These are phyloP conservation scores for Tetragonula clypearis DNA, from an alignment of 1,140 invertebrate species.

Conservation along the genomic window DNA sequence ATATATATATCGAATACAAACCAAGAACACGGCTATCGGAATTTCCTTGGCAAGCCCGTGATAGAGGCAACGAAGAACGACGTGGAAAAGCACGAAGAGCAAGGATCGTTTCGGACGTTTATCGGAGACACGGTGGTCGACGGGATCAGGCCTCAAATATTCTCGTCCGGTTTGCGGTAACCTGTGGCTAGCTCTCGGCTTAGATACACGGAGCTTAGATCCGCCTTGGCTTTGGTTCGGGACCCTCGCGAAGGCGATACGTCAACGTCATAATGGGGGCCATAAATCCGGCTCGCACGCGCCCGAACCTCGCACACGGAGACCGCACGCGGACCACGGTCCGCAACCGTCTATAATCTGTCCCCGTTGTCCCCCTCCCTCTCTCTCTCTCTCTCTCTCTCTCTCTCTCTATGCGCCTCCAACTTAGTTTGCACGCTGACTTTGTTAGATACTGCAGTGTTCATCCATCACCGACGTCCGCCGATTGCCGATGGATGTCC, in stretches of 20 bases:
- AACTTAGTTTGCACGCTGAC: constrained; percentile 66
- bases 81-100: background rate
- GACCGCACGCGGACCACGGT: constrained; percentile 62
- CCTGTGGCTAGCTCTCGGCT: constrained; percentile 72
- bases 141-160: constrained; percentile 70
- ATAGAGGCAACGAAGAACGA: background rate
- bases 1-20: background rate
- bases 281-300: constrained; percentile 76
- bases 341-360: constrained; percentile 61
- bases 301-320: constrained; percentile 63
- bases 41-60: background rate
- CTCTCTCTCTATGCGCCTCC: constrained; percentile 12
- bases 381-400: background rate
- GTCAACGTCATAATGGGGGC: constrained; percentile 76
- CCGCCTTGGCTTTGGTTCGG: constrained; percentile 70
- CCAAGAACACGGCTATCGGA: background rate
- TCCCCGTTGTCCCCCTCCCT: constrained; percentile 33
- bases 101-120: constrained; percentile 23
- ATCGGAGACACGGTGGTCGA: constrained; percentile 70
- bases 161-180: constrained; percentile 69
- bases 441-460: constrained; percentile 60
- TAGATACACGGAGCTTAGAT: constrained; percentile 73
- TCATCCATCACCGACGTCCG: constrained; percentile 45
- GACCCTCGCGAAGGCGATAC: constrained; percentile 72
- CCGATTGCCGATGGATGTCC: background rate